Conservation (phyloP, 2,797 vertebrate species). For the Sebastes steindachneri region DNA sequence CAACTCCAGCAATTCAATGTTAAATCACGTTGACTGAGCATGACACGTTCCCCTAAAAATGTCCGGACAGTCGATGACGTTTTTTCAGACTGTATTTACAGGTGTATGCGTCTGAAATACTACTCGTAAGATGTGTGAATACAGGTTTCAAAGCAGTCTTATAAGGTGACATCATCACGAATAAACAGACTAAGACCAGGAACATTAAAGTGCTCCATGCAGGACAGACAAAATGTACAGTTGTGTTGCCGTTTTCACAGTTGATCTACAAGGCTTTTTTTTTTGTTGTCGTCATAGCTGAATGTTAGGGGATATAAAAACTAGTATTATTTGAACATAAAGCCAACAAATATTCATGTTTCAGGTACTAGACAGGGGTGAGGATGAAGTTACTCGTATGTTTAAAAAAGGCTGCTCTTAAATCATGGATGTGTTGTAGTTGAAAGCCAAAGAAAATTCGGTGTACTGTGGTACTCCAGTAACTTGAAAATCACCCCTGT, state of each 20-base stretch:
- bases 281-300: slow-evolving; percentile 6
- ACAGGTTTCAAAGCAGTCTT: slow-evolving; percentile 59
- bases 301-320: slow-evolving; percentile 47
- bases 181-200: slow-evolving; percentile 75
- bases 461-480: slow-evolving; percentile 11
- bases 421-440: slow-evolving; percentile 21
- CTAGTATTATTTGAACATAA: slow-evolving; percentile 35
- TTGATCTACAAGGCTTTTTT: slow-evolving; percentile 57
- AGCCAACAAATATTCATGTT: slow-evolving; percentile 44
- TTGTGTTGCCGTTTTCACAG: slow-evolving; percentile 63
- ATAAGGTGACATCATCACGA: slow-evolving; percentile 69
- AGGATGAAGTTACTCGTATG: slow-evolving; percentile 48
- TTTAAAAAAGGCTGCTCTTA: slow-evolving; percentile 10
- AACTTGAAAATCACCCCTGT: slow-evolving; percentile 56
- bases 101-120: slow-evolving; percentile 40
- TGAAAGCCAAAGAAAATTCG: neutral
- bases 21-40: slow-evolving; percentile 20
- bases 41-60: slow-evolving; percentile 18
- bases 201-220: slow-evolving; percentile 86
- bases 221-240: slow-evolving; percentile 81
- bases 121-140: slow-evolving; percentile 42
- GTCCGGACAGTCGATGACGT: slow-evolving; percentile 6
- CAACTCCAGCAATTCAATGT: slow-evolving; percentile 12
- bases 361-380: slow-evolving; percentile 48
- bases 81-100: slow-evolving; percentile 67